Conservation (phyloP, 1,140 invertebrate species). For the Lineus longissimus region DNA sequence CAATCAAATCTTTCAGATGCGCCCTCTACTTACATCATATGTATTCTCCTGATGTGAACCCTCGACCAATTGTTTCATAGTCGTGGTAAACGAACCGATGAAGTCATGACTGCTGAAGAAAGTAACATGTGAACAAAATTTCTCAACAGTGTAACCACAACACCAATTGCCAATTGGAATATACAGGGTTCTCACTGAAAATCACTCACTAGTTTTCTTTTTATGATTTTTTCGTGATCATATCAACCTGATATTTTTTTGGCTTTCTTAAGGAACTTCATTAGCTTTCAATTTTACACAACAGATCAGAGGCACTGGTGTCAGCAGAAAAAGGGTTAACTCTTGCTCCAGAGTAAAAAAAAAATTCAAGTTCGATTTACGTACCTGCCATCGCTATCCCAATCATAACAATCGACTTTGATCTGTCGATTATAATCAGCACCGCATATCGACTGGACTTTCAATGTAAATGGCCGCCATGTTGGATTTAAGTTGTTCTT, state of each 20-base stretch:
- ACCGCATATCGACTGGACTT: slow-evolving; percentile 58
- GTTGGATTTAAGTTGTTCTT: slow-evolving; percentile 58
- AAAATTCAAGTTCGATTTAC: slow-evolving; percentile 29
- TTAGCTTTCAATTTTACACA: too few species aligned
- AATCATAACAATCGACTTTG: slow-evolving; percentile 56
- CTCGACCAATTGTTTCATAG: slow-evolving; percentile 40
- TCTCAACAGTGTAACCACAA: too few species aligned
- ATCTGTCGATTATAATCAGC: slow-evolving; percentile 58
- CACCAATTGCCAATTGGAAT: too few species aligned
- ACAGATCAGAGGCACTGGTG: too few species aligned
- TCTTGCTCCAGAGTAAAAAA: too few species aligned
- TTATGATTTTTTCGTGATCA: too few species aligned
- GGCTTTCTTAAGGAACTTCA: too few species aligned
- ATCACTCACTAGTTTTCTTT: too few species aligned
- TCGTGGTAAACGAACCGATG: slow-evolving; percentile 56
- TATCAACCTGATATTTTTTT: too few species aligned
- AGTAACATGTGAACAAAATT: neutral
- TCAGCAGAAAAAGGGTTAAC: too few species aligned
- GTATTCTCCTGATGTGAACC: slow-evolving; percentile 32
- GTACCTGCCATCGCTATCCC: slow-evolving; percentile 56
- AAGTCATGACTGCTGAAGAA: slow-evolving; percentile 50
- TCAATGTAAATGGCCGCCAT: slow-evolving; percentile 58
- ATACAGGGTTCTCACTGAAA: too few species aligned
- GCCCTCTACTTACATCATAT: slow-evolving; percentile 33
- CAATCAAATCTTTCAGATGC: too few species aligned